These are phyloP conservation scores for Parnassius smintheus DNA, from an alignment of 2,888 invertebrate genomes.

Conservation along the genomic window DNA sequence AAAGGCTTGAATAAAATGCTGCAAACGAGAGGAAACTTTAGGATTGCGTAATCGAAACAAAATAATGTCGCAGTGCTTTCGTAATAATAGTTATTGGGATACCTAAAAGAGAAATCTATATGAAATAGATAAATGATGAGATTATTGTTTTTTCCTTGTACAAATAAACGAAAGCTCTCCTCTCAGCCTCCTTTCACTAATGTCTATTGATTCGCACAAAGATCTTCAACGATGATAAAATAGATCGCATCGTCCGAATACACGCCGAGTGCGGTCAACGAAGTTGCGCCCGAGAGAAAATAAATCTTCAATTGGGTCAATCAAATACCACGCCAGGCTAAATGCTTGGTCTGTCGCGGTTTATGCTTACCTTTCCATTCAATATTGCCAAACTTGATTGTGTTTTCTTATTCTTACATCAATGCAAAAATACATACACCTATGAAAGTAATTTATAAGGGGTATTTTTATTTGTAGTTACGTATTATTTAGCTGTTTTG, in stretches of 20 bases:
- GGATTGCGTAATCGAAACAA: background rate
- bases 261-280: slow-evolving; percentile 61
- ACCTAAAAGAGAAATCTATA: slow-evolving; percentile 52
- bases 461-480: no score
- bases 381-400: slow-evolving; percentile 15
- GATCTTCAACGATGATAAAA: slow-evolving; percentile 74
- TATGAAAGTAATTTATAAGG: no score
- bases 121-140: slow-evolving; percentile 66
- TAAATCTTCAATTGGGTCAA: slow-evolving; percentile 78
- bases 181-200: slow-evolving; percentile 76
- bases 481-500: no score
- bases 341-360: slow-evolving; percentile 45
- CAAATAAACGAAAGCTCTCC: slow-evolving; percentile 69
- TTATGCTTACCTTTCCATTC: slow-evolving; percentile 28
- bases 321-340: slow-evolving; percentile 69
- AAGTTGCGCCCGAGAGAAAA: slow-evolving; percentile 67
- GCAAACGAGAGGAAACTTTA: background rate
- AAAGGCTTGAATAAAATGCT: no score
- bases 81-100: slow-evolving; percentile 8
- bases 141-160: slow-evolving; percentile 74
- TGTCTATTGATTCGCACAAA: slow-evolving; percentile 69
- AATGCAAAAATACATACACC: background rate
- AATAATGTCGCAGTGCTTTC: slow-evolving; percentile 2
- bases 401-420: slow-evolving; percentile 6
- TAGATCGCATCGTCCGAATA: slow-evolving; percentile 73